Base-by-base conservation (phyloP, 2,888 invertebrate species). In the Macrosoma leucophasiata region DNA sequence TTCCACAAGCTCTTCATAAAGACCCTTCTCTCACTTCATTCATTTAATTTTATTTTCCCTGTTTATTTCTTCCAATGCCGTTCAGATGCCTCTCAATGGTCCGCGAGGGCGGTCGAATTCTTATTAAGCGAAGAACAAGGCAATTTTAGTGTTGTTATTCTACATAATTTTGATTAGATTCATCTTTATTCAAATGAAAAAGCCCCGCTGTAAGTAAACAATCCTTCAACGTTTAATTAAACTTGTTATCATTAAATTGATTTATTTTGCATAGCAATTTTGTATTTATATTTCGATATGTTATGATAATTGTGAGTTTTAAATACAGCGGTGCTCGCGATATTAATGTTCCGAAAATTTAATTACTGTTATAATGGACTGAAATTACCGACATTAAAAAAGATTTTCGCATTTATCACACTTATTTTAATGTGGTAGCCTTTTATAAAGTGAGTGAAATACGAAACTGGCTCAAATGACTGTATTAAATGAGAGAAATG, bases 81-180 rank as follows among this genome's bases (percentile, higher is more conserved):
- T 34, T 41, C 32, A 40, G 43, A 53, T 45, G 45, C 44, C 48
- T 46, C 39, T 39, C 48, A 54, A 58, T 55, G 58, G 52, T 58
- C 53, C 45, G 43, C 38, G n/a, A n/a, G n/a, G 42, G 50, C 44
- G 53, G 52, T 50, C 52, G 51, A 52, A 58, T 53, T 58, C 52
- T 55, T 56, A 56, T 52, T 55, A 56, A 49, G 45, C 44, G 46
- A 50, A 51, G 54, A 53, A 52, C 45, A 42, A 41, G 46, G 43
- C 50, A 45, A 50, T 50, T n/a, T 47, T 36, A 37, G 43, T 36
- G 40, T 48, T 57, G 46, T 54, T 61, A 58, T 61, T 60, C 43
- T 55, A 53, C 62, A 56, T 53, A 57, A 58, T 53, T 63, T 62
- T 58, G 55, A 64, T 66, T 57, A 55, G 58, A 58, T 62, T 60